Percentiles rank a stretch among this genome's conserved stretches.
phyloP scores from a whole-genome alignment of 1,140 invertebrate species.

The Bombus confusus region DNA sequence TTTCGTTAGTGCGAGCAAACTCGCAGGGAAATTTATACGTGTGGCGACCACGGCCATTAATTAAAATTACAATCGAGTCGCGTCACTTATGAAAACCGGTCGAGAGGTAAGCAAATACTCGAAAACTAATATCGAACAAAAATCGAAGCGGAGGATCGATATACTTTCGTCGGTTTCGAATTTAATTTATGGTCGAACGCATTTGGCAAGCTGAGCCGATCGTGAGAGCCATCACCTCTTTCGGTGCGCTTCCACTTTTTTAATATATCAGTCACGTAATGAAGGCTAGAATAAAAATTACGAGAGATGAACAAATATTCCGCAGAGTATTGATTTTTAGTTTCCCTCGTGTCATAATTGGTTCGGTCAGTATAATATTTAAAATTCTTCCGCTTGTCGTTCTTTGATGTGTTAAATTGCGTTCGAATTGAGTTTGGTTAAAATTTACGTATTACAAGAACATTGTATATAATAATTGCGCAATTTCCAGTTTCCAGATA shows the following conservation, averaged over 20 bases:
- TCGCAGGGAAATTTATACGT: not conserved
- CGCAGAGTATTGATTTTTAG: not conserved
- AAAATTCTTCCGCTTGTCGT: not conserved
- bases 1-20: not conserved
- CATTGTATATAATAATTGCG: not conserved
- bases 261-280: not conserved
- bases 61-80: slow-evolving; percentile 28
- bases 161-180: not conserved
- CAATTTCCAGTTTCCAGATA: not conserved
- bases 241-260: not conserved
- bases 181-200: not conserved
- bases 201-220: not conserved
- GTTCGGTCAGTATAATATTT: too few relatives aligned
- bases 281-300: not conserved
- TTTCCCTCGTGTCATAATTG: not conserved
- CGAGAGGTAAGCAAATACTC: not conserved
- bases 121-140: slow-evolving; percentile 1
- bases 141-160: not conserved
- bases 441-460: not conserved
- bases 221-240: not conserved
- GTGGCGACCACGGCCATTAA: not conserved
- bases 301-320: not conserved
- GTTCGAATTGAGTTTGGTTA: not conserved
- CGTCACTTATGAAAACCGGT: not conserved
- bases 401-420: not conserved